Conservation (phyloP, 2,797 vertebrate genomes). For the Acanthurus lineatus region DNA sequence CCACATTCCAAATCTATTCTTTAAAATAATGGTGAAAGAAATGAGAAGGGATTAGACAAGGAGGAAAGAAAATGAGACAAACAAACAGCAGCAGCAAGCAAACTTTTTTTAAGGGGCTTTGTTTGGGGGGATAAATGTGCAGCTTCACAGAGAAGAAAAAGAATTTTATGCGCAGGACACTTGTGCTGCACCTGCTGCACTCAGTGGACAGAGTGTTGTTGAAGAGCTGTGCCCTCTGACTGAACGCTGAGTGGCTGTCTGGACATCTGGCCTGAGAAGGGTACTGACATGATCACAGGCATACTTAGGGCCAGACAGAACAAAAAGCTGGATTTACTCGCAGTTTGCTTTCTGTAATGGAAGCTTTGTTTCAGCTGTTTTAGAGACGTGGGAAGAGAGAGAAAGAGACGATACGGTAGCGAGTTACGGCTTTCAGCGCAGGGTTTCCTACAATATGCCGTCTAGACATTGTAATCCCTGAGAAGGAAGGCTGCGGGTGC, state of each 20-base stretch:
- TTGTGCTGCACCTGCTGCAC: conserved; percentile 50
- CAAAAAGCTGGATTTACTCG: conserved; percentile 41
- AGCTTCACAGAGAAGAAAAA: conserved; percentile 30
- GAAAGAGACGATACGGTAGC: not conserved
- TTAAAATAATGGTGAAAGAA: conserved; percentile 44
- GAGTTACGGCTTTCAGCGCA: conserved; percentile 47
- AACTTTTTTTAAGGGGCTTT: conserved; percentile 13
- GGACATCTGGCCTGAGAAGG: conserved; percentile 42
- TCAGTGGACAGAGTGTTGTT: conserved; percentile 38
- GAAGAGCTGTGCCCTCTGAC: conserved; percentile 38
- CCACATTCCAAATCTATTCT: conserved; percentile 50
- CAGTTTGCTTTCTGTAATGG: conserved; percentile 40
- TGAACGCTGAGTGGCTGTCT: conserved; percentile 50
- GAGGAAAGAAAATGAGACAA: conserved; percentile 33
- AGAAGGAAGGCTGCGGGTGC: conserved; percentile 45
- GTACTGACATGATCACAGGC: conserved; percentile 43
- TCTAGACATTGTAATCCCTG: conserved; percentile 75
- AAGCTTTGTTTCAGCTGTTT: conserved; percentile 46
- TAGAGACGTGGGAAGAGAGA: conserved; percentile 30
- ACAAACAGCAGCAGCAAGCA: conserved; percentile 26
- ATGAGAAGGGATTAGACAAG: conserved; percentile 39
- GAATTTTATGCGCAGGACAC: conserved; percentile 40
- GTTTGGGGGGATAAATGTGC: conserved; percentile 31
- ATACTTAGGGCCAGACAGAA: conserved; percentile 37
- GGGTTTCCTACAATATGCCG: conserved; percentile 51